Base-by-base conservation (phyloP, 30 jellyfish, hydroid and myxozoan genomes). In the Pseudorhiza aurosa region DNA sequence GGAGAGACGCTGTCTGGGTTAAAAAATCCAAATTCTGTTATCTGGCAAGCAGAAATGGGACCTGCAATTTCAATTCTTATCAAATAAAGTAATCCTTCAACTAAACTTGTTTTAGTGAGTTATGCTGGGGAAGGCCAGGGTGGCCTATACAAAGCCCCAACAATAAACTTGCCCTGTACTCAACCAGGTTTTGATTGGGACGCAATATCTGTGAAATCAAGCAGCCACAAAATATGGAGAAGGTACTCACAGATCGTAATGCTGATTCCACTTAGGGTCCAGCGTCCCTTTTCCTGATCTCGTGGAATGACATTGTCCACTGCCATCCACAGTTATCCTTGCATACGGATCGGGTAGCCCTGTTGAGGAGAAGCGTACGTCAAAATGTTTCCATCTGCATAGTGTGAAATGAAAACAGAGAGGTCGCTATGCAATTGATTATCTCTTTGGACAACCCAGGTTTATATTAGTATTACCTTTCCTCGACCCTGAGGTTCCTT, bases 291-390 rank as follows among this genome's bases (percentile, higher is more conserved):
- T 91, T 57, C 85, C 51, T 30, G 96, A 84, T 14, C 92, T 47
- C 33, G 98, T 85, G 14, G 98, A 75, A 49, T 91, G 98, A 65
- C 98, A 91, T 58, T 91, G 98, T 32, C 98, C 96, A 73, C 98
- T 91, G 7, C 96, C 98, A 65, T 91, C 98, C 40, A 91, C 98
- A 0, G 96, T 65, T 40, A 91, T 91, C 65, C 95, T 80, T n/a
- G 96, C 98, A 85, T 85, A 91, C 25, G 98, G 98, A 55, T 91
- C 98, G 27, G 98, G 98, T 53, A 91, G 71, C 18, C 98, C 98
- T 91, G 64, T 40, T 68, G 68, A 29, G n/a, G 17, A 68, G 36
- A 68, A 9, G 68, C 14, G 68, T 28, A 53, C 33, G 12, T 19
- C 32, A 53, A n/a, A 1, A 24, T 22, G 22, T 8, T 1, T n/a